A percentile compares a stretch with the other conserved stretches of the same genome.
Evolutionary conservation across 2,113 vertebrate species (phyloP).

Genomic region (Hippocampus abdominalis): DNA sequence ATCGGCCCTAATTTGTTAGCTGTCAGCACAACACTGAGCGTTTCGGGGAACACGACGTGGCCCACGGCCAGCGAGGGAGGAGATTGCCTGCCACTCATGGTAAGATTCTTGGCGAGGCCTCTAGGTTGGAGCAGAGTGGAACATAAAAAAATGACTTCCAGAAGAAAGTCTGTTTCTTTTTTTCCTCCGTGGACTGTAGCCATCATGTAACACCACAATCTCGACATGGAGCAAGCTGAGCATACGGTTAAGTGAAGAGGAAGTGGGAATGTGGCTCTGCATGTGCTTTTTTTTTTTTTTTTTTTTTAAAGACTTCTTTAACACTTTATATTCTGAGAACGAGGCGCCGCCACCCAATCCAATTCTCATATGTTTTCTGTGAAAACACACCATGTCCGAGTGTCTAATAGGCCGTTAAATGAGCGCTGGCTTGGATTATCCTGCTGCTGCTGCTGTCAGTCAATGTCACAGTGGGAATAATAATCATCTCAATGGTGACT

Average conservation of each 20-base stretch:
- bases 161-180: constrained; percentile 66
- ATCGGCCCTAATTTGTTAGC: constrained; percentile 79
- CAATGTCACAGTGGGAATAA: constrained; percentile 32
- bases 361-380: constrained; percentile 29
- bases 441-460: constrained; percentile 57
- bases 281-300: constrained; percentile 38
- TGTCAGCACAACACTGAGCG: constrained; percentile 76
- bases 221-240: constrained; percentile 39
- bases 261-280: constrained; percentile 46
- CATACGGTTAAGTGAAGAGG: constrained; percentile 52
- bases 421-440: constrained; percentile 17
- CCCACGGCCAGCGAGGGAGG: constrained; percentile 63
- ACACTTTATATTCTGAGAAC: constrained; percentile 44
- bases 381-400: constrained; percentile 17
- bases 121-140: constrained; percentile 59
- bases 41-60: constrained; percentile 62
- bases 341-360: constrained; percentile 24
- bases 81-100: constrained; percentile 70
- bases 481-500: constrained; percentile 22
- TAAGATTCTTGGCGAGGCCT: constrained; percentile 60
- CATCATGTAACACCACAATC: constrained; percentile 51
- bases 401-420: constrained; percentile 37
- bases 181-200: constrained; percentile 49
- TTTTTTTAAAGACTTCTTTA: constrained; percentile 30
- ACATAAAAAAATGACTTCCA: constrained; percentile 74